Evolutionary conservation across 2,888 invertebrate genomes (phyloP).

Genomic region (Amblyjoppa fuscipennis): DNA sequence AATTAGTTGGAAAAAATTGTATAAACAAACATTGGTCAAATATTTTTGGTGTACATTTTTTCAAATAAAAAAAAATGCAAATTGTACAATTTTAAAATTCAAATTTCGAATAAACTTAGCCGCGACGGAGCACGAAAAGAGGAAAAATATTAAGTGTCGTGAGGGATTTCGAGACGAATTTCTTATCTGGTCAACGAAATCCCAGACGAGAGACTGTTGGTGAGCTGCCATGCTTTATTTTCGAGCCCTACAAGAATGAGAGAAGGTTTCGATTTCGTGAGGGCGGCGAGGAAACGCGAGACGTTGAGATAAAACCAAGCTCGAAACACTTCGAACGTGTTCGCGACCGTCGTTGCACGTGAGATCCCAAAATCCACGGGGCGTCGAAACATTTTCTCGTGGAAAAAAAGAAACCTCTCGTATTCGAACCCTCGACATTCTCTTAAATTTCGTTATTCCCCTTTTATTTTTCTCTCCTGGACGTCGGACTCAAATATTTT

Average conservation of each 20-base stretch:
- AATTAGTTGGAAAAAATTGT: too few species aligned
- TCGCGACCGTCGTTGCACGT: not conserved
- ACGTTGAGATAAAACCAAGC: not conserved
- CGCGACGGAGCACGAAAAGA: too few species aligned
- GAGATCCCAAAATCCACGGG: slow-evolving; percentile 2
- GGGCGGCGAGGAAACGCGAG: slow-evolving; percentile 14
- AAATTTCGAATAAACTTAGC: too few species aligned
- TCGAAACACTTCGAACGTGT: slow-evolving; percentile 1
- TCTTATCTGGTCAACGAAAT: not conserved
- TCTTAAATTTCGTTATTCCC: not conserved
- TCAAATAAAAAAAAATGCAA: too few species aligned
- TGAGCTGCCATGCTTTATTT: not conserved
- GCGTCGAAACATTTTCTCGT: not conserved
- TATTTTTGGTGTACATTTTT: too few species aligned
- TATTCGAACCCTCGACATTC: not conserved
- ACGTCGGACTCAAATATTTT: not conserved
- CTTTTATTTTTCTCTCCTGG: not conserved
- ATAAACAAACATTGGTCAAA: too few species aligned
- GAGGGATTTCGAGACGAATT: not conserved
- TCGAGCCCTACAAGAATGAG: not conserved
- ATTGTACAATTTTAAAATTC: too few species aligned
- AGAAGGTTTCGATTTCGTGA: slow-evolving; percentile 1
- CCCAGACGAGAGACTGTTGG: not conserved
- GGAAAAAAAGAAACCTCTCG: not conserved
- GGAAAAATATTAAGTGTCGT: not conserved